Percentiles rank a stretch among this genome's conserved stretches.
Conservation (phyloP, 2,113 vertebrate genomes). For the Urocolius indicus region DNA sequence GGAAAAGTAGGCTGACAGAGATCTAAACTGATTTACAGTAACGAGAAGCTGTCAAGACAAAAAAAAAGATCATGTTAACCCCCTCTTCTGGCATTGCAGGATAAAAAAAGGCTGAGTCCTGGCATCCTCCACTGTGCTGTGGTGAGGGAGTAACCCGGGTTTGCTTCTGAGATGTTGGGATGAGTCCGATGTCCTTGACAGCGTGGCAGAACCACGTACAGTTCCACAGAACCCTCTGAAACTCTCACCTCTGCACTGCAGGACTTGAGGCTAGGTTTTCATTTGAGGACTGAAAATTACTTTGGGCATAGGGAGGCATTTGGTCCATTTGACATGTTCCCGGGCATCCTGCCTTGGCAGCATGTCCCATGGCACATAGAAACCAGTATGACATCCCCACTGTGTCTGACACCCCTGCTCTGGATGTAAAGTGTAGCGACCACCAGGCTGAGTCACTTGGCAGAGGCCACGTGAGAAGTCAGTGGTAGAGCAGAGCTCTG, state of each 20-base stretch:
- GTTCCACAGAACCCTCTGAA: neutral
- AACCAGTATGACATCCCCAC: rapidly evolving
- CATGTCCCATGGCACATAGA: rapidly evolving
- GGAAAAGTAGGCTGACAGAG: neutral
- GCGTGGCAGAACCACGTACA: rapidly evolving
- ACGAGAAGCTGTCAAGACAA: neutral
- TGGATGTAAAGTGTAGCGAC: rapidly evolving
- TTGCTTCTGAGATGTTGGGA: neutral
- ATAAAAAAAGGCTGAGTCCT: neutral
- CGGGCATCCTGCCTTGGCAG: neutral
- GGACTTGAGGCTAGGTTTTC: rapidly evolving
- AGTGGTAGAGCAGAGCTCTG: neutral
- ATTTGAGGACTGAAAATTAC: neutral
- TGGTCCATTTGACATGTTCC: no score
- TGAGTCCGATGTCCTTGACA: rapidly evolving
- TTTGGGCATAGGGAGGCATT: rapidly evolving
- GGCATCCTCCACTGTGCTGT: rapidly evolving
- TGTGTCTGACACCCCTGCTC: no score
- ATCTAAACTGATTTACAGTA: neutral
- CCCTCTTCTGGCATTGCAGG: neutral
- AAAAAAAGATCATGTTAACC: neutral
- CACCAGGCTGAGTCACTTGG: neutral
- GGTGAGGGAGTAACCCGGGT: neutral
- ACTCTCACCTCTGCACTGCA: neutral
- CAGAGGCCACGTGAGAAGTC: neutral